Conservation (phyloP, 2,113 vertebrate genomes). For the Oreochromis niloticus region DNA sequence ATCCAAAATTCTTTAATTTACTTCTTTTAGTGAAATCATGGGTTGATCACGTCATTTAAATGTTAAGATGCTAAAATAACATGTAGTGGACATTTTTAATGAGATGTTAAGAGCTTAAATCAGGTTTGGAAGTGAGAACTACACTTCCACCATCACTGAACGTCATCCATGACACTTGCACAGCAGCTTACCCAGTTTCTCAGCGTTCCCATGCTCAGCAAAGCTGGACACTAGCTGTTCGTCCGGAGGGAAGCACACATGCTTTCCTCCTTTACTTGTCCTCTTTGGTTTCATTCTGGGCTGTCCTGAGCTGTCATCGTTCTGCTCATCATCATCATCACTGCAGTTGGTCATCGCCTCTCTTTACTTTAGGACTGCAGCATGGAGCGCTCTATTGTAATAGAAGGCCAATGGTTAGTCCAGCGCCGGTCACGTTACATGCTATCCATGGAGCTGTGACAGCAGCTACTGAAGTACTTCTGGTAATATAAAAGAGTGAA, state of each 20-base stretch:
- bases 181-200: conserved; percentile 49
- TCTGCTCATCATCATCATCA: conserved; percentile 10
- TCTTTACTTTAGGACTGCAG: neutral
- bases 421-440: neutral
- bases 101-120: neutral
- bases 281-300: conserved; percentile 7
- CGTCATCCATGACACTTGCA: neutral
- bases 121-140: neutral
- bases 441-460: neutral
- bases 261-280: conserved; percentile 49
- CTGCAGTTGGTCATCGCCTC: conserved; percentile 45
- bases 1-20: neutral
- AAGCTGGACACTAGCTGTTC: conserved; percentile 70
- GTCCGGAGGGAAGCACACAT: conserved; percentile 72
- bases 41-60: neutral
- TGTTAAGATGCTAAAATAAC: neutral
- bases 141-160: neutral
- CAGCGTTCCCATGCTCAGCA: conserved; percentile 46
- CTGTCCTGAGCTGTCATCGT: conserved; percentile 2
- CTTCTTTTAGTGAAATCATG: neutral
- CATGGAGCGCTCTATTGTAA: neutral
- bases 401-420: neutral
- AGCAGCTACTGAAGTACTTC: neutral
- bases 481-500: neutral
- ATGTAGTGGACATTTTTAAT: neutral